A percentile compares a stretch with the other conserved stretches of the same genome.
Conservation (phyloP, 2,888 invertebrate genomes). For the Caenorhabditis sp. region DNA sequence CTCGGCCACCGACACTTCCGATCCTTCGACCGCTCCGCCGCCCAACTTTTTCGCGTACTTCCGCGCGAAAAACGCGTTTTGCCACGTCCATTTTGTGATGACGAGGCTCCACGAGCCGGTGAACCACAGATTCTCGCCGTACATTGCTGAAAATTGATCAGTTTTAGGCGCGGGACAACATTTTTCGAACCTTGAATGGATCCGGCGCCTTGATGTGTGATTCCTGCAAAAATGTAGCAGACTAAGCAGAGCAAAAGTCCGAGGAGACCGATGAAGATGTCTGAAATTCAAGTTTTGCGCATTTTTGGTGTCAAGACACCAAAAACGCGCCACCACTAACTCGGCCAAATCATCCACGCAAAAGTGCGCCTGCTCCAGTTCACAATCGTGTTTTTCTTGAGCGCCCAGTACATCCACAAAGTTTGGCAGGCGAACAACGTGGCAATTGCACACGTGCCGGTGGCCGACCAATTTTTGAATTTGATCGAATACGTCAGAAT, state of each 20-base stretch:
- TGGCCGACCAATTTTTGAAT: conserved; percentile 50
- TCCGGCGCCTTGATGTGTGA: conserved; percentile 48
- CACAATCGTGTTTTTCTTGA: conserved; percentile 47
- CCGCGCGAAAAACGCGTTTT: conserved; percentile 46
- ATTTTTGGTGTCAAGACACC: background rate
- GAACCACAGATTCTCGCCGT: conserved; percentile 49
- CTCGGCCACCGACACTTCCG: background rate
- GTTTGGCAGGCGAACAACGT: conserved; percentile 44
- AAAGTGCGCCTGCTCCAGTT: conserved; percentile 27
- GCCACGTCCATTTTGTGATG: conserved; percentile 52
- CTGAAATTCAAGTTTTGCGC: conserved; percentile 12
- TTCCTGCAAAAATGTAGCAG: conserved; percentile 44
- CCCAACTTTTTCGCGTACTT: conserved; percentile 14
- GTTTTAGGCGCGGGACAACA: too few species aligned
- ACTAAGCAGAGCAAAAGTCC: conserved; percentile 32
- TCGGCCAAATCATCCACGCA: conserved; percentile 38
- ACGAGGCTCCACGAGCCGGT: conserved; percentile 47
- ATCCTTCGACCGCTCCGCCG: conserved; percentile 9
- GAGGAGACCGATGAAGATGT: conserved; percentile 36
- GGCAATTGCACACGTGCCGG: conserved; percentile 22
- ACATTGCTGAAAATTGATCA: conserved; percentile 28
- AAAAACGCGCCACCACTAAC: conserved; percentile 19
- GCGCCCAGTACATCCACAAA: conserved; percentile 33
- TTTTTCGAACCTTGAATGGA: conserved; percentile 43
- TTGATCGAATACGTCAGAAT: conserved; percentile 46